Percentiles rank a stretch among this genome's conserved stretches.
These are phyloP conservation scores for Zosterops borbonicus DNA, from an alignment of 2,113 vertebrate genomes.

Conservation along the genomic window DNA sequence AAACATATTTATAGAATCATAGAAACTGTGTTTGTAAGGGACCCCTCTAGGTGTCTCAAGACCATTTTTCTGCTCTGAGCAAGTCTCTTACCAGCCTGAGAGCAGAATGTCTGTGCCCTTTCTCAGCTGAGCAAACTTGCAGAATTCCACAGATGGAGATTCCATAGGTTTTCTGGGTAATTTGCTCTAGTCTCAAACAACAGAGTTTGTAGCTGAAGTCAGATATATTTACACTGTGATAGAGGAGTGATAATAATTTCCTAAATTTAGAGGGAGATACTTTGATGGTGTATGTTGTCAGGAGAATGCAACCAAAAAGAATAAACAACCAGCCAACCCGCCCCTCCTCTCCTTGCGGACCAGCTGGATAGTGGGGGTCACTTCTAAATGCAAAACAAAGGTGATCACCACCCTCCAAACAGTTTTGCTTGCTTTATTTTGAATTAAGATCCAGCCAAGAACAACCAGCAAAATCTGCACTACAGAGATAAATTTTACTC, in stretches of 20 bases:
- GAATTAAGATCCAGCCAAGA: neutral
- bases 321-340: neutral
- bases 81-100: neutral
- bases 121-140: neutral
- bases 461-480: neutral
- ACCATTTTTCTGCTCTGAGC: neutral
- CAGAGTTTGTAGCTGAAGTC: neutral
- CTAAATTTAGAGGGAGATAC: neutral
- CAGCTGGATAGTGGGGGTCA: neutral
- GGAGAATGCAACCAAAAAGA: neutral
- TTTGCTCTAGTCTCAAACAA: neutral
- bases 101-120: neutral
- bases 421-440: neutral
- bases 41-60: neutral
- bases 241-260: neutral
- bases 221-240: neutral
- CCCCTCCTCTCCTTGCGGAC: rapidly evolving
- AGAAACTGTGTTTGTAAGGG: neutral
- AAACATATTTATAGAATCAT: neutral
- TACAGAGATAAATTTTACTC: neutral
- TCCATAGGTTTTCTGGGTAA: neutral
- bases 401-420: neutral
- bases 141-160: neutral
- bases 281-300: neutral
- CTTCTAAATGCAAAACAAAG: neutral